phyloP scores from a whole-genome alignment of 2,797 vertebrate genomes.

The Staurois parvus region DNA sequence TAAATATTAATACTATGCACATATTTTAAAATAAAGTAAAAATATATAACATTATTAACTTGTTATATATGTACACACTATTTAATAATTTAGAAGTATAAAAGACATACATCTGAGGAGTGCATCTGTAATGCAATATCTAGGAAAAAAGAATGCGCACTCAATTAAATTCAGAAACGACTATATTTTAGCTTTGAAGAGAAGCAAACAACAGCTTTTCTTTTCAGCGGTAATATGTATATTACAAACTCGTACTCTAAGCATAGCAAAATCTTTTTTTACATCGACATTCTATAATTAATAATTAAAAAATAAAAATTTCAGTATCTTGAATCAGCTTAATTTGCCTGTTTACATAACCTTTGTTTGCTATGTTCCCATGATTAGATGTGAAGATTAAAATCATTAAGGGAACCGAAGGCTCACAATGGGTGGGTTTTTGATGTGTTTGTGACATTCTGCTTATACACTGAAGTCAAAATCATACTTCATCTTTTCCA shows the following conservation, averaged over 20 bases:
- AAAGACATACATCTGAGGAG: no score
- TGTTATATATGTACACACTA: no score
- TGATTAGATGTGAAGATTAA: constrained; percentile 83
- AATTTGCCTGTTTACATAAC: constrained; percentile 78
- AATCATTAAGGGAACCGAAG: constrained; percentile 77
- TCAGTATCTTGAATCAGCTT: constrained; percentile 62
- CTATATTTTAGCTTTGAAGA: not conserved
- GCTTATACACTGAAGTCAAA: constrained; percentile 77
- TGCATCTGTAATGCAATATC: not conserved
- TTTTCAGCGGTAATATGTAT: not conserved
- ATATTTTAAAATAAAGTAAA: no score
- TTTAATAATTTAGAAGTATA: no score
- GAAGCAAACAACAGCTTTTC: not conserved
- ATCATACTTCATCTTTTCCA: constrained; percentile 83
- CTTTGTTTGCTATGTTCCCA: constrained; percentile 78
- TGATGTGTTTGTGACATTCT: constrained; percentile 76
- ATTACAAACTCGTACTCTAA: not conserved
- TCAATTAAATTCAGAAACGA: not conserved
- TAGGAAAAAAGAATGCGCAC: not conserved
- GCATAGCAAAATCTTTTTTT: not conserved
- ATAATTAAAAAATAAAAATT: not conserved
- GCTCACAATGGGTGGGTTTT: constrained; percentile 75
- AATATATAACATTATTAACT: no score
- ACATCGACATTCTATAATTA: not conserved
- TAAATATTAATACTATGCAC: no score